Conservation (phyloP, 2,113 vertebrate genomes). For the Paracanthobrama guichenoti region DNA sequence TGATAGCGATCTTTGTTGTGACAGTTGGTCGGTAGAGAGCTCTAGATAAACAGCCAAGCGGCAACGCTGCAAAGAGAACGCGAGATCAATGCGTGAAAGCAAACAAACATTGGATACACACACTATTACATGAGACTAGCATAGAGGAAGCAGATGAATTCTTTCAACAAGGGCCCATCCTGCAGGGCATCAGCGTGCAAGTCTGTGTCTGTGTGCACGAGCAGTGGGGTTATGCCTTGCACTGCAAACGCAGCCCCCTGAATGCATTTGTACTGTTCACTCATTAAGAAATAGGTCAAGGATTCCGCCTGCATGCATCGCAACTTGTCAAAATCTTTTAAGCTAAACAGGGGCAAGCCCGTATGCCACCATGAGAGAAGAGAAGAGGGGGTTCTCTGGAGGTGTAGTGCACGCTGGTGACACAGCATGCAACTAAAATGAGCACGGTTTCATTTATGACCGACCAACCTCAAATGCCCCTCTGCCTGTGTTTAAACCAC, state of each 20-base stretch:
- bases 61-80: conserved; percentile 56
- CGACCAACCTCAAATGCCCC: conserved; percentile 3
- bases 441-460: neutral
- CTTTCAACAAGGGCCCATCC: neutral
- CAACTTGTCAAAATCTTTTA: conserved; percentile 81
- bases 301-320: conserved; percentile 76
- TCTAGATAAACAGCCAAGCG: conserved; percentile 70
- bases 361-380: conserved; percentile 62
- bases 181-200: conserved; percentile 9
- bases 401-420: conserved; percentile 24
- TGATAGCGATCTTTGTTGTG: conserved; percentile 76
- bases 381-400: neutral
- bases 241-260: conserved; percentile 60
- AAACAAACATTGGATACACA: conserved; percentile 66
- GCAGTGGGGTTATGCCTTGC: conserved; percentile 8
- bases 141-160: conserved; percentile 36
- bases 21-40: conserved; percentile 76
- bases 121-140: conserved; percentile 43
- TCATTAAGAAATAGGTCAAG: conserved; percentile 84
- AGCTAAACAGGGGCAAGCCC: conserved; percentile 72
- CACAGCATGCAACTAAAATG: conserved; percentile 44
- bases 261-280: conserved; percentile 69
- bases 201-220: conserved; percentile 9
- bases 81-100: conserved; percentile 67
- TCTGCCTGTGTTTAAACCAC: neutral